phyloP scores from a whole-genome alignment of 2,888 invertebrate genomes.

The Sussaba pulchella region DNA sequence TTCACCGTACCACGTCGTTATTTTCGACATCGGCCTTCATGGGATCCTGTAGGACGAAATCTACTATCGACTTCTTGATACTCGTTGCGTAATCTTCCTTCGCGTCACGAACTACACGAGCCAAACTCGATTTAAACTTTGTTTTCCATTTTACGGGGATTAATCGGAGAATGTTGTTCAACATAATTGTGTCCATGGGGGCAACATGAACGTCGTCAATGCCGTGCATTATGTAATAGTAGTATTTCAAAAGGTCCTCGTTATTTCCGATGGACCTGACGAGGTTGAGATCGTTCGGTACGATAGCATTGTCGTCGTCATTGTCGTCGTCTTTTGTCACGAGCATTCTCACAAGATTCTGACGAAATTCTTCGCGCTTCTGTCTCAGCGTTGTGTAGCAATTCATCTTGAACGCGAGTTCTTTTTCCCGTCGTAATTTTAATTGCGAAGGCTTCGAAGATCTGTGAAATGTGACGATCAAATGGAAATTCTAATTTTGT shows the following conservation, averaged over 20 bases:
- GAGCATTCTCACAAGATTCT: conserved; percentile 91
- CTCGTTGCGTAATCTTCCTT: conserved; percentile 94
- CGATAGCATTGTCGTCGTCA: conserved; percentile 84
- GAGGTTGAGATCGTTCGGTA: conserved; percentile 76
- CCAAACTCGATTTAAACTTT: conserved; percentile 87
- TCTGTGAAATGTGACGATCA: conserved; percentile 48
- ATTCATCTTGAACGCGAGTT: conserved; percentile 82
- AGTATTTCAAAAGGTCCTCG: conserved; percentile 91
- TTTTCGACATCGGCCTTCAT: conserved; percentile 68
- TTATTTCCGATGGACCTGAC: conserved; percentile 85
- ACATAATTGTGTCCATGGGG: conserved; percentile 90
- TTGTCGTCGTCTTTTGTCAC: conserved; percentile 82
- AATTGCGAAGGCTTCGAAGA: conserved; percentile 47
- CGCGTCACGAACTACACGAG: conserved; percentile 90
- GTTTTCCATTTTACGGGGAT: conserved; percentile 87
- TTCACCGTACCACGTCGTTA: conserved; percentile 60
- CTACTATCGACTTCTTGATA: conserved; percentile 96
- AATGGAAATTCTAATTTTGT: too few species aligned
- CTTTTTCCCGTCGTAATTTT: conserved; percentile 67
- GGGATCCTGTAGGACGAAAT: conserved; percentile 95
- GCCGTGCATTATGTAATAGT: conserved; percentile 95
- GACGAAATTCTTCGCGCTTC: conserved; percentile 93
- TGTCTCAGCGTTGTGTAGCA: conserved; percentile 89
- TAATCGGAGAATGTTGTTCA: conserved; percentile 88
- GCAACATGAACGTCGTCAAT: conserved; percentile 96